Conservation (phyloP, 2,113 vertebrate species). For the Ceyx cyanopectus region DNA sequence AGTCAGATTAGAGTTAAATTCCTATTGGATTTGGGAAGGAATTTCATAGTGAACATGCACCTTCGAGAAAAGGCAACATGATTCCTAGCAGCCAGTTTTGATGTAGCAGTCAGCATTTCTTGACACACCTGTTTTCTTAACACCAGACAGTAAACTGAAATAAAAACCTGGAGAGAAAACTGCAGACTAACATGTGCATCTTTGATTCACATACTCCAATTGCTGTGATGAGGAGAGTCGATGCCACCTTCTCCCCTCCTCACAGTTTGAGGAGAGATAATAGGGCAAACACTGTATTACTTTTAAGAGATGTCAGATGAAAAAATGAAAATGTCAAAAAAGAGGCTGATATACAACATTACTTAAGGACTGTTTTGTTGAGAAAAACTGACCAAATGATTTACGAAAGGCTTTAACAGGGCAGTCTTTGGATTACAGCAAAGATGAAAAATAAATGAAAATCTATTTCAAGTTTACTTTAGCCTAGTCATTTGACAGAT, state of each 20-base stretch:
- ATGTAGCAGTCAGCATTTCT: not conserved
- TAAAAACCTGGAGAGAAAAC: not conserved
- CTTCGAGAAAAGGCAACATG: not conserved
- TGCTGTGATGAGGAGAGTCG: not conserved
- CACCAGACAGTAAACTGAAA: not conserved
- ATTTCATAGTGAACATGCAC: not conserved
- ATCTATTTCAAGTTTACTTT: conserved; percentile 78
- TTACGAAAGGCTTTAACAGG: conserved; percentile 78
- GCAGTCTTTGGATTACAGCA: conserved; percentile 75
- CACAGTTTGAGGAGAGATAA: conserved; percentile 70
- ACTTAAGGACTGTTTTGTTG: conserved; percentile 77
- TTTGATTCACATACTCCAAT: conserved; percentile 30
- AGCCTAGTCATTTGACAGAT: conserved; percentile 75
- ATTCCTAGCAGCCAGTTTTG: not conserved
- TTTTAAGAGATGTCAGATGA: conserved; percentile 79
- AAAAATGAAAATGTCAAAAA: conserved; percentile 82
- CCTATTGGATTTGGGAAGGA: not conserved
- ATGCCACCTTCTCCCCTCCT: not conserved
- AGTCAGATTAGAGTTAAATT: conserved; percentile 8
- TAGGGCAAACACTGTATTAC: conserved; percentile 72
- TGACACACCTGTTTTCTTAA: not conserved
- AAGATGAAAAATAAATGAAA: conserved; percentile 82
- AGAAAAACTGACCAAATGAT: conserved; percentile 80
- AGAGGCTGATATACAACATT: conserved; percentile 77
- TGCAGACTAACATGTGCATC: not conserved